Evolutionary conservation across 37 sponge, comb jelly and placozoan genomes (phyloP).

Genomic region (Cliona cf. orientalis): DNA sequence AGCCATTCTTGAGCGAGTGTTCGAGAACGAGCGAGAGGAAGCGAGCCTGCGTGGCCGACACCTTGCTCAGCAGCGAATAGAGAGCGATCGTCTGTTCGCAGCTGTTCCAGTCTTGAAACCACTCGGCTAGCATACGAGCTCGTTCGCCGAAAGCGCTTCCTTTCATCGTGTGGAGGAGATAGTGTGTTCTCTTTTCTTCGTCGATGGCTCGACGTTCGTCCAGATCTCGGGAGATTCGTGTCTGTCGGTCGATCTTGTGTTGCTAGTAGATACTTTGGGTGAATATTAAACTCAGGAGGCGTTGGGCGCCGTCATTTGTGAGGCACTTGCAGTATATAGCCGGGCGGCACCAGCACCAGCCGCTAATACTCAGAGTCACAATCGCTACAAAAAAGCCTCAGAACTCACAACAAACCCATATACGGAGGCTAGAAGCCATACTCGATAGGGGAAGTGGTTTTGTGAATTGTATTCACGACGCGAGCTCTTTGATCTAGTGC

Average conservation of each 20-base stretch:
- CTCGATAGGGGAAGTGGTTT: not conserved
- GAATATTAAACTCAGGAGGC: not conserved
- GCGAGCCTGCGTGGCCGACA: conserved; percentile 80
- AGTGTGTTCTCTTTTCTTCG: not conserved
- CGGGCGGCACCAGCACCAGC: not conserved
- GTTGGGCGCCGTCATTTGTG: not conserved
- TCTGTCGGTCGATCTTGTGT: not conserved
- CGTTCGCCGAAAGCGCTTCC: conserved; percentile 77
- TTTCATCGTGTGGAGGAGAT: conserved; percentile 45
- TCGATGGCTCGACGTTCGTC: not conserved
- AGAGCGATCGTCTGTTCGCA: conserved; percentile 93
- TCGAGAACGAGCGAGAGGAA: conserved; percentile 88
- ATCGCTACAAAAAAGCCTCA: not conserved
- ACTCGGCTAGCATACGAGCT: conserved; percentile 56
- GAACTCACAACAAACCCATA: conserved; percentile 3
- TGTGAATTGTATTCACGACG: not conserved
- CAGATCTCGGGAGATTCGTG: too few relatives aligned
- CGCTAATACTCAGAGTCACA: not conserved
- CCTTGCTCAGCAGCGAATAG: conserved; percentile 82
- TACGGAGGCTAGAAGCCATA: conserved; percentile 1
- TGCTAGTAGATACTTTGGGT: not conserved
- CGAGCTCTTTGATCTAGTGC: not conserved
- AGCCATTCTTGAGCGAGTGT: conserved; percentile 51
- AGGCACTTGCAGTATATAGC: not conserved
- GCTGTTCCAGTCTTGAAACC: conserved; percentile 90